Evolutionary conservation across 2,888 invertebrate species (phyloP).

Genomic region (Platypus cylindrus): DNA sequence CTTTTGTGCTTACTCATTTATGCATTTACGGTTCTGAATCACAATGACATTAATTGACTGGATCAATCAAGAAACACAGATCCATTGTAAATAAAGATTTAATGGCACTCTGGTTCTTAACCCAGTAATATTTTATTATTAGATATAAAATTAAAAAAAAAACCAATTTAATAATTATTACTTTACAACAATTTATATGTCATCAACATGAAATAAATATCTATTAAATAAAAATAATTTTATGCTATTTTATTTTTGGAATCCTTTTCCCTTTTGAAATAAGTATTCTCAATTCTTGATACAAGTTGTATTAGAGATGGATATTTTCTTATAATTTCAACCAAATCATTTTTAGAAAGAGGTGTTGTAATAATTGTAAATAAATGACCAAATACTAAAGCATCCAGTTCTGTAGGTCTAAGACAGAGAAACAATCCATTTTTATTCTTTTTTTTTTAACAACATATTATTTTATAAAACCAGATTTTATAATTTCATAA

Average conservation of each 20-base stretch:
- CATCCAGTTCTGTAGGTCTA: conserved; percentile 91
- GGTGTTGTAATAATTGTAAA: conserved; percentile 86
- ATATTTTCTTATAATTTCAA: conserved; percentile 65
- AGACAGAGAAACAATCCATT: no score
- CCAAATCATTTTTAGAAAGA: conserved; percentile 69
- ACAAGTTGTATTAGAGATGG: conserved; percentile 70
- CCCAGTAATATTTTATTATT: no score
- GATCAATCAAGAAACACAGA: no score
- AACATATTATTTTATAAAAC: no score
- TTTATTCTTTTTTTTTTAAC: no score
- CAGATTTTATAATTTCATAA: no score
- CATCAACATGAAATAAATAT: conserved; percentile 8
- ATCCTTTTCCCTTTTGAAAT: conserved; percentile 44
- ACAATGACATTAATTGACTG: conserved; percentile 31
- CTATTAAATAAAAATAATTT: conserved; percentile 2
- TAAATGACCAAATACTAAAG: conserved; percentile 93
- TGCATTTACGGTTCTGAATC: conserved; percentile 30
- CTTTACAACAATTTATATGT: conserved; percentile 9
- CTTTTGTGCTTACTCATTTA: not conserved
- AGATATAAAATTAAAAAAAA: conserved; percentile 6
- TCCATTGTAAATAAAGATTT: conserved; percentile 11
- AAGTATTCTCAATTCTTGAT: conserved; percentile 69
- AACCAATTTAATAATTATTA: conserved; percentile 10
- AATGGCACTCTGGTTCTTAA: conserved; percentile 17
- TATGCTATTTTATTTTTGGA: not conserved